These are phyloP conservation scores for Urocyon cinereoargenteus DNA, from an alignment of 2,797 vertebrate species.

Conservation along the genomic window DNA sequence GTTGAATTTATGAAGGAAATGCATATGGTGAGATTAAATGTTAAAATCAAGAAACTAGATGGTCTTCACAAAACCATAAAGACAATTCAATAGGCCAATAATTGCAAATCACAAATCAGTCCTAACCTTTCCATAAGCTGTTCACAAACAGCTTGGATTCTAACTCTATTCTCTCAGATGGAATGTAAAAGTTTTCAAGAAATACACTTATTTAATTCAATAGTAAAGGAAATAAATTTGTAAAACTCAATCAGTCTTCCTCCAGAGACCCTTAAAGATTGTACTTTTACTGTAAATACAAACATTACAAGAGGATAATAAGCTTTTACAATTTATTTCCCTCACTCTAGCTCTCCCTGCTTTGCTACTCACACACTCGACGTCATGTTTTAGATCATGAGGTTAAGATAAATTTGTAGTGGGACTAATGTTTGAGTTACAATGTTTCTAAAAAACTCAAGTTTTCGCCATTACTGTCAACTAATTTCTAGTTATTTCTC, in stretches of 20 bases:
- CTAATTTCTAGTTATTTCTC: slow-evolving; percentile 29
- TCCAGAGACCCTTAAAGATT: neutral
- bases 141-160: neutral
- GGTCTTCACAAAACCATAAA: neutral
- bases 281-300: neutral
- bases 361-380: neutral
- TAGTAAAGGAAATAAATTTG: neutral
- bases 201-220: slow-evolving; percentile 39
- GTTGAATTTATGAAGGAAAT: slow-evolving; percentile 5
- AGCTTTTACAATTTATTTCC: neutral
- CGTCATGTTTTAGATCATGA: neutral
- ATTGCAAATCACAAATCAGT: neutral
- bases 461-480: neutral
- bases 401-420: neutral
- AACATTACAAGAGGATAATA: neutral
- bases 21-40: neutral
- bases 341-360: neutral
- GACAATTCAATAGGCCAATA: neutral
- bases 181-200: neutral
- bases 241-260: neutral
- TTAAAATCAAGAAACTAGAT: slow-evolving; percentile 41
- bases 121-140: neutral
- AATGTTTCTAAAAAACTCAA: neutral
- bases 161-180: neutral
- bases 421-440: neutral